Evolutionary conservation across 2,888 invertebrate species (phyloP).

Genomic region (Sminthurinus aureus): DNA sequence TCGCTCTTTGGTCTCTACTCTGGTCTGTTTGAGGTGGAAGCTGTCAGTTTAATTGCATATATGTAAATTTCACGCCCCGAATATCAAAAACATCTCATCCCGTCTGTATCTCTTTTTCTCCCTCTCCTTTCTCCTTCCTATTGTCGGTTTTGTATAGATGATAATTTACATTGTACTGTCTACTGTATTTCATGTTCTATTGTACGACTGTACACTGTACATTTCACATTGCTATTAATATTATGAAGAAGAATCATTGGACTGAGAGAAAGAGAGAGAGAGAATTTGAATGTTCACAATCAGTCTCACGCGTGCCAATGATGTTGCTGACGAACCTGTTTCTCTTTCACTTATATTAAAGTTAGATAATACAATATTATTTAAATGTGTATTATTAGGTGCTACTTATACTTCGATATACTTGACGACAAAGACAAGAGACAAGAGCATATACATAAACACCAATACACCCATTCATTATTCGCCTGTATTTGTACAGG

Average conservation of each 20-base stretch:
- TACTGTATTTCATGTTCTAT: too few relatives aligned
- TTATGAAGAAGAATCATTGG: not conserved
- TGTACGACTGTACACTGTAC: not conserved
- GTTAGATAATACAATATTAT: not conserved
- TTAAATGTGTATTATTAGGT: not conserved
- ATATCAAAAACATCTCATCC: conserved; percentile 15
- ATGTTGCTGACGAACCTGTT: not conserved
- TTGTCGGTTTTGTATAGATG: too few relatives aligned
- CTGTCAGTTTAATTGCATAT: conserved; percentile 6
- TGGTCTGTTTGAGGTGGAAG: not conserved
- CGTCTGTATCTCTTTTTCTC: not conserved
- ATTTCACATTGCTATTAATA: not conserved
- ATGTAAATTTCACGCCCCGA: conserved; percentile 26
- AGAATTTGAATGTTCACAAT: not conserved
- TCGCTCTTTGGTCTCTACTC: not conserved
- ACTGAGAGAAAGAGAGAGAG: not conserved
- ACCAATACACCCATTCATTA: too few relatives aligned
- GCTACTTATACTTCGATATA: too few relatives aligned
- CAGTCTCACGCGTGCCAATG: not conserved
- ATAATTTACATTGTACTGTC: too few relatives aligned
- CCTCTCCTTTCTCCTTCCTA: not conserved
- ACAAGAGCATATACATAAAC: too few relatives aligned
- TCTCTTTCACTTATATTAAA: not conserved
- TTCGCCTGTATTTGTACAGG: not conserved
- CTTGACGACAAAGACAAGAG: too few relatives aligned